Evolutionary conservation across 2,888 invertebrate species (phyloP), one percentile per base, ranked within the genome.

Genomic region (Scaptomyza flava): DNA sequence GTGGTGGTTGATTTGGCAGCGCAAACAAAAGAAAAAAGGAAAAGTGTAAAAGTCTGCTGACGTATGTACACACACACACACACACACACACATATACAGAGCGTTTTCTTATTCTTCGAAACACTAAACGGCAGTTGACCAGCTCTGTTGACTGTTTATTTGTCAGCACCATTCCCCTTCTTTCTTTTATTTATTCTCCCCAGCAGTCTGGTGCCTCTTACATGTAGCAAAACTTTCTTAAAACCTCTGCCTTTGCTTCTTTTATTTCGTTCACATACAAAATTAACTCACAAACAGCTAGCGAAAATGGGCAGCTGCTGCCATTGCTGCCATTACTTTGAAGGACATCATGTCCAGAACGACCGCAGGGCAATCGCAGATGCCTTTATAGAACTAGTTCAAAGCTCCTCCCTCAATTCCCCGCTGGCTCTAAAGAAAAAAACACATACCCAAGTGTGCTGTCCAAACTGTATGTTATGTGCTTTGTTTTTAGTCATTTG

Each of bases 1-100:
- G 30, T 34, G 77, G 86, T 82, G 82, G 86, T 82, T 82, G 82
- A 82, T 82, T 82, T 81, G 81, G 77, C 71, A 77, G 63, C 68
- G 63, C 68, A 57, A 76, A 71, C 81, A 79, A 72, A 70, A 64
- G 53, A 42, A 72, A 72, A 80, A 75, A 72, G 78, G 69, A 70
- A 70, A 53, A 20, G 43, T 43, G 31, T 60, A 59, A 80, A 85
- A 71, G 65, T 74, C 83, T 83, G 79, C 82, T 82, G 86, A 85
- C 83, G 82, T 75, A 75, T 75, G 53, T 71, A 71, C 75, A 62
- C 56, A 65, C 51, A 63, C 53, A 54, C 34, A 52, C 52, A 56
- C 27, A 47, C 43, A 47, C 51, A 67, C 45, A 48, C 30, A 52
- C 23, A 23, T 11, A 33, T n/a, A 51, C 2, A 53, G 11, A 53